Percentiles rank a stretch among this genome's conserved stretches.
These are phyloP conservation scores for Cyclopterus lumpus DNA, from an alignment of 2,797 vertebrate genomes.

Conservation along the genomic window DNA sequence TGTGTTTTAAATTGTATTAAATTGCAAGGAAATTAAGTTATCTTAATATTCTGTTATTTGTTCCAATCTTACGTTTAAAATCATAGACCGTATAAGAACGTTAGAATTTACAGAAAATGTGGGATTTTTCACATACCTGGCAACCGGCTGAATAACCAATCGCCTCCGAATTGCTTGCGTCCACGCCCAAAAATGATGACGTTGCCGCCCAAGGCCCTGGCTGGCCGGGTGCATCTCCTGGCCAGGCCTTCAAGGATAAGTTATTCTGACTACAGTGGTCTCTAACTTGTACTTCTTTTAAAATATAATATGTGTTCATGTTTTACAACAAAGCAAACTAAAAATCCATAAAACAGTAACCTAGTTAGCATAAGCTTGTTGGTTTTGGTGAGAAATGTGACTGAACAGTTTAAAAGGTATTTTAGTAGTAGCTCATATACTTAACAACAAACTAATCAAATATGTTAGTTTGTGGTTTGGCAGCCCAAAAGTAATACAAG, in stretches of 20 bases:
- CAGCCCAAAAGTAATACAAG: neutral
- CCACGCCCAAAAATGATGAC: slow-evolving; percentile 75
- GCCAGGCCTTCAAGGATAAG: slow-evolving; percentile 35
- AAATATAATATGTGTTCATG: neutral
- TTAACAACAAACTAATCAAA: neutral
- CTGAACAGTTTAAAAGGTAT: neutral
- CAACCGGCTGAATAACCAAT: slow-evolving; percentile 54
- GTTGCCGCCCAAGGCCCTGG: slow-evolving; percentile 42
- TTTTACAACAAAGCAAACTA: neutral
- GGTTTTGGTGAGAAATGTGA: neutral
- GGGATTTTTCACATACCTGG: slow-evolving; percentile 56
- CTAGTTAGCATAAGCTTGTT: neutral
- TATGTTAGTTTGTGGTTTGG: neutral
- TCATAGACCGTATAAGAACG: no score
- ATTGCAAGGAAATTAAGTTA: neutral
- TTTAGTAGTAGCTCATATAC: no score
- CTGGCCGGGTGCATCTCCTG: slow-evolving; percentile 38
- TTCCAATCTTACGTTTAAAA: neutral
- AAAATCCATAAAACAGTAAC: neutral
- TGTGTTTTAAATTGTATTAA: fast-evolving
- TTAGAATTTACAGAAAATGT: neutral
- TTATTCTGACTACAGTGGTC: slow-evolving; percentile 11
- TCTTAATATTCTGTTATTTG: neutral
- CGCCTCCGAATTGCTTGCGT: slow-evolving; percentile 17
- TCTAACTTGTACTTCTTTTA: neutral